Conservation (phyloP, 1,140 invertebrate species). For the Drosophila sturtevanti region DNA sequence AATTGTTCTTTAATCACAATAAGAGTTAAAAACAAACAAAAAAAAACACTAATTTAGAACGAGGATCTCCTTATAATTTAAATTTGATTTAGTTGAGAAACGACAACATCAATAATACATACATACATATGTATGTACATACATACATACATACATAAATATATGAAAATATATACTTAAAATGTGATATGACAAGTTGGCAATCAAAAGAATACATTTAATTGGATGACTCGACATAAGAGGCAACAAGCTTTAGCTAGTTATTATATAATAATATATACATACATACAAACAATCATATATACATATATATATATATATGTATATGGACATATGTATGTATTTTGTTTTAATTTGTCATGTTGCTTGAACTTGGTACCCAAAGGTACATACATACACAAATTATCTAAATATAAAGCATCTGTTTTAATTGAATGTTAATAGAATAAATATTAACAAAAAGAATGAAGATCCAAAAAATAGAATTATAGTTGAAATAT, state of each 20-base stretch:
- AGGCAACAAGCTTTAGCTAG: neutral
- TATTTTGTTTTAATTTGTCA: neutral
- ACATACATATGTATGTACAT: neutral
- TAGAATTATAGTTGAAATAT: too few relatives aligned
- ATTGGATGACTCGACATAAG: neutral
- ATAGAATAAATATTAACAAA: neutral
- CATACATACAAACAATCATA: too few relatives aligned
- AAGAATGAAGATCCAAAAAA: too few relatives aligned
- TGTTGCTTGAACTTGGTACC: neutral
- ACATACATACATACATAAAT: too few relatives aligned
- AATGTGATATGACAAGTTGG: neutral
- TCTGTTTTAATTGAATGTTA: neutral
- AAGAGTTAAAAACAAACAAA: neutral
- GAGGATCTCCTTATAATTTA: too few relatives aligned
- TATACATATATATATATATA: too few relatives aligned
- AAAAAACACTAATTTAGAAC: too few relatives aligned
- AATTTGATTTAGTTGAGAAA: too few relatives aligned
- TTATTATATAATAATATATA: too few relatives aligned
- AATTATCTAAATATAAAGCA: neutral
- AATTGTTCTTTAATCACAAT: constrained; percentile 5
- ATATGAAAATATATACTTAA: neutral
- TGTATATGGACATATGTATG: too few relatives aligned
- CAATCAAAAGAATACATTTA: neutral
- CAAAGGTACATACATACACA: neutral
- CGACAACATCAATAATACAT: too few relatives aligned